These are phyloP conservation scores for Barypeithes pellucidus DNA, from an alignment of 2,888 invertebrate species.

Conservation along the genomic window DNA sequence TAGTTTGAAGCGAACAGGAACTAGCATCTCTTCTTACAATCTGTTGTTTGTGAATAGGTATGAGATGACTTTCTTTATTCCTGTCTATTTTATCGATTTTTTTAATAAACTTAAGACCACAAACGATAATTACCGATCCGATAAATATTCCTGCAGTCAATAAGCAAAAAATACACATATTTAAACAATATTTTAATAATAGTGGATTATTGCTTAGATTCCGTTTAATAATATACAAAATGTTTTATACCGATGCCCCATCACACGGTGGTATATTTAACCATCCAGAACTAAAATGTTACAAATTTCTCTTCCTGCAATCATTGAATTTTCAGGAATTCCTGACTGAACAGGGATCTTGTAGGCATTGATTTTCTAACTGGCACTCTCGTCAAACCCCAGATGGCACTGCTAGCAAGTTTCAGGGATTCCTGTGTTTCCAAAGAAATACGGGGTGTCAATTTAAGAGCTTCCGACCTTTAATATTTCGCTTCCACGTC, in stretches of 20 bases:
- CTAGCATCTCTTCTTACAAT: background rate
- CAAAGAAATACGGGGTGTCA: no score
- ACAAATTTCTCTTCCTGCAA: background rate
- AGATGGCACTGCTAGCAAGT: background rate
- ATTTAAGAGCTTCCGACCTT: no score
- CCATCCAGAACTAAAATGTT: background rate
- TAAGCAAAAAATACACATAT: background rate
- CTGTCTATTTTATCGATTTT: background rate
- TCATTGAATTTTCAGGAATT: background rate
- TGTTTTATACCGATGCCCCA: background rate
- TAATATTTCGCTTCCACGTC: no score
- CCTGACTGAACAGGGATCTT: background rate
- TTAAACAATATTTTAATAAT: background rate
- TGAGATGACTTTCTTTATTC: background rate
- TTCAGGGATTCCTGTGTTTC: no score
- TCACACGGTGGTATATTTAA: background rate
- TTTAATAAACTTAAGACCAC: background rate
- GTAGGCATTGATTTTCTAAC: background rate
- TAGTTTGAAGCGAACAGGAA: background rate
- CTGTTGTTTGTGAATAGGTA: background rate
- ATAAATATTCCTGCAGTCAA: background rate
- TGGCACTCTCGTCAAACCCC: background rate
- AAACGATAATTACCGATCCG: background rate
- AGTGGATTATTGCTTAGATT: background rate
- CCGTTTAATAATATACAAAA: background rate